Conservation (phyloP, 2,113 vertebrate genomes). For the Sminthopsis crassicaudata region DNA sequence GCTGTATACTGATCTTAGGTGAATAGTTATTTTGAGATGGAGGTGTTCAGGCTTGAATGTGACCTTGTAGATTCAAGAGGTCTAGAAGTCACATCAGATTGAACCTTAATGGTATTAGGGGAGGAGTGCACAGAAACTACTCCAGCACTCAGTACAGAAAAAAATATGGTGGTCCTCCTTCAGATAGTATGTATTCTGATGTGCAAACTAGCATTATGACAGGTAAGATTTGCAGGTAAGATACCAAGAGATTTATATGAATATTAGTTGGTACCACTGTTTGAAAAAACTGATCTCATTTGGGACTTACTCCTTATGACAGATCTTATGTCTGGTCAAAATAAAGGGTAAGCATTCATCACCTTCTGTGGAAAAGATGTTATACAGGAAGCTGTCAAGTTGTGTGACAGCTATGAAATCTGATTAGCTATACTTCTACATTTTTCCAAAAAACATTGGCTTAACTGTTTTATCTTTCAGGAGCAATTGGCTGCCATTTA, state of each 20-base stretch:
- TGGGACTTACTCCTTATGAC: slow-evolving; percentile 99
- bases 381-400: slow-evolving; percentile 97
- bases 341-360: slow-evolving; percentile 97
- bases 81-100: neutral
- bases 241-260: slow-evolving; percentile 98
- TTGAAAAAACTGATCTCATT: slow-evolving; percentile 96
- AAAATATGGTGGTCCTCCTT: slow-evolving; percentile 97
- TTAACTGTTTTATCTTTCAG: slow-evolving; percentile 92
- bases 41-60: neutral
- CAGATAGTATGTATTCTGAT: slow-evolving; percentile 92
- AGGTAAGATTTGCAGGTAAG: slow-evolving; percentile 95
- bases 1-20: neutral
- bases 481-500: slow-evolving; percentile 96
- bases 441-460: slow-evolving; percentile 91
- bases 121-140: neutral
- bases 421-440: slow-evolving; percentile 96
- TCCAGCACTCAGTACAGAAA: slow-evolving; percentile 88
- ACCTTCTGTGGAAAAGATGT: slow-evolving; percentile 98
- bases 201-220: slow-evolving; percentile 95
- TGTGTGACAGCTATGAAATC: slow-evolving; percentile 99
- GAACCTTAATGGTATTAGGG: neutral
- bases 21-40: neutral
- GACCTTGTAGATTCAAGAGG: neutral
- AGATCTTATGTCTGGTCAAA: slow-evolving; percentile 98
- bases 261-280: slow-evolving; percentile 97